These are phyloP conservation scores for Eidolon helvum DNA, from an alignment of 2,113 vertebrate species.

Conservation along the genomic window DNA sequence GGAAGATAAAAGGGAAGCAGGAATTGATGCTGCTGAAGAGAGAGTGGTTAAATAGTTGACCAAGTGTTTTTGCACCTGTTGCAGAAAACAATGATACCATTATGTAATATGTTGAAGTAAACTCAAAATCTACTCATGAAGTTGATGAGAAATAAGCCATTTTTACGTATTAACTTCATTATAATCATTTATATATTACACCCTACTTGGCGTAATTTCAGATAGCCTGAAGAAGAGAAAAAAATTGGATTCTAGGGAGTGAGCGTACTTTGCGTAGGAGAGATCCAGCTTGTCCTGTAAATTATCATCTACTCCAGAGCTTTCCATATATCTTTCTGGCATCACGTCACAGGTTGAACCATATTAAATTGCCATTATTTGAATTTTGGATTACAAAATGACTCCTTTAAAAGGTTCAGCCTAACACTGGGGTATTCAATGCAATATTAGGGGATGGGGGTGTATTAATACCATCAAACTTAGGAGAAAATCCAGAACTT, in stretches of 20 bases:
- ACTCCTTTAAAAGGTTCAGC: not conserved
- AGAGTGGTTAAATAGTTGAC: not conserved
- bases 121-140: not conserved
- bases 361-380: not conserved
- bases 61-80: not conserved
- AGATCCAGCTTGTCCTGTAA: not conserved
- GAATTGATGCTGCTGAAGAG: not conserved
- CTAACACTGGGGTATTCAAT: not conserved
- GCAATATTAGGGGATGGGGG: fast-evolving
- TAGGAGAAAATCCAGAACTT: not conserved
- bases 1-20: not conserved
- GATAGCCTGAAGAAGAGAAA: not conserved
- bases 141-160: not conserved
- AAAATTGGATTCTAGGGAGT: not conserved
- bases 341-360: not conserved
- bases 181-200: not conserved
- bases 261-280: not conserved
- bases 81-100: not conserved
- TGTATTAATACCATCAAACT: not conserved
- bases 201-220: not conserved
- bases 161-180: not conserved
- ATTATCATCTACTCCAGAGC: not conserved
- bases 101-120: not conserved
- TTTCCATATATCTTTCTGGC: not conserved
- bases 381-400: not conserved